These are phyloP conservation scores for Urosaurus nigricauda DNA, from an alignment of 2,797 vertebrate genomes.

Conservation along the genomic window DNA sequence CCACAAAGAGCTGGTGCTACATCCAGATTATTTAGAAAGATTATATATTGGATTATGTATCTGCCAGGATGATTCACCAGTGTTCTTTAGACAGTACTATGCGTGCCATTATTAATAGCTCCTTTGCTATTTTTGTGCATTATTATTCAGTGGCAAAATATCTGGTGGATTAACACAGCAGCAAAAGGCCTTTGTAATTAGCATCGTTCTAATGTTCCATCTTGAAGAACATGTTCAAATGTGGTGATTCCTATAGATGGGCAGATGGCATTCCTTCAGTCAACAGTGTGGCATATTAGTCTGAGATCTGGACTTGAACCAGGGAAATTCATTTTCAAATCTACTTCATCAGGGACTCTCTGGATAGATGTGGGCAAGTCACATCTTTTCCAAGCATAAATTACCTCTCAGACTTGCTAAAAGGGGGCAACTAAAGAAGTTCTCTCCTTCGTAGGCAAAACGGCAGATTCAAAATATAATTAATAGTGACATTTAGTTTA, in stretches of 20 bases:
- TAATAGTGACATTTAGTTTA: neutral
- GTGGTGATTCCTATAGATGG: neutral
- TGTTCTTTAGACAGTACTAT: neutral
- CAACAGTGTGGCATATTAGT: neutral
- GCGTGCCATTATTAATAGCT: neutral
- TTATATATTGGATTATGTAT: neutral
- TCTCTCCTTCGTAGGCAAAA: neutral
- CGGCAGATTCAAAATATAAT: neutral
- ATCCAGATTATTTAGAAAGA: constrained; percentile 16
- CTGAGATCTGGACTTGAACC: neutral
- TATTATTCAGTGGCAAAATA: neutral
- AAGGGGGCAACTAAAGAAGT: too few species aligned
- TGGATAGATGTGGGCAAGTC: too few species aligned
- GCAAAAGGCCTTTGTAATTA: neutral
- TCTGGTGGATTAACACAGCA: neutral
- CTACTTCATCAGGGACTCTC: too few species aligned
- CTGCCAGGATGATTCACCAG: neutral
- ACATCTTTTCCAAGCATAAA: neutral
- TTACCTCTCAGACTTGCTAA: too few species aligned
- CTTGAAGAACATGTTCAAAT: neutral
- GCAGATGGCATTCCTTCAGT: neutral
- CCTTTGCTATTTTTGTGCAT: neutral
- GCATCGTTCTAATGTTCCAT: neutral
- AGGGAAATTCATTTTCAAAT: neutral
- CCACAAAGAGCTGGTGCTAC: neutral